Conservation (phyloP, 37 sponge, comb jelly and placozoan genomes). For the Hexactinellida sp. region DNA sequence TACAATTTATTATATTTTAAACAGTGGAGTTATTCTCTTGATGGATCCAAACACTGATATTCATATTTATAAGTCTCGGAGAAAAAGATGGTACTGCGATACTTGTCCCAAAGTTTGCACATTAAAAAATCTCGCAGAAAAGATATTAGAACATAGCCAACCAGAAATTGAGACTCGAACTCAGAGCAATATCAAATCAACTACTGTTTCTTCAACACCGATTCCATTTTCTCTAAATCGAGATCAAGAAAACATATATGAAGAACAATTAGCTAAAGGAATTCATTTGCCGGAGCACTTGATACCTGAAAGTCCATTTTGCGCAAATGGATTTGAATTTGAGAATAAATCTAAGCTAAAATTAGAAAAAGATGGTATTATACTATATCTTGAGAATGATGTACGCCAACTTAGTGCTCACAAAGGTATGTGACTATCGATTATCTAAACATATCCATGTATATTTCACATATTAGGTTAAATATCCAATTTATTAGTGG, state of each 20-base stretch:
- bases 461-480: too few species aligned
- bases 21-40: neutral
- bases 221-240: neutral
- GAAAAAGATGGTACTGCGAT: neutral
- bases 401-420: neutral
- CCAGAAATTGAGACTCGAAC: neutral
- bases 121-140: neutral
- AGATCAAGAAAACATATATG: neutral
- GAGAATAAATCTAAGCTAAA: neutral
- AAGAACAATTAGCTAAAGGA: too few species aligned
- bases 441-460: too few species aligned
- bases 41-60: neutral
- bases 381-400: neutral
- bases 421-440: neutral
- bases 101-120: neutral
- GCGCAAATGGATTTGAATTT: neutral
- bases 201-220: neutral
- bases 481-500: too few species aligned
- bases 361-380: neutral
- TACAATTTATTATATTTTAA: neutral
- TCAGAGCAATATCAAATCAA: neutral
- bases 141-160: neutral
- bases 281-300: neutral
- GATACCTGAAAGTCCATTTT: neutral
- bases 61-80: neutral